These are phyloP conservation scores for Melieria picta DNA, from an alignment of 2,888 invertebrate species.

Conservation along the genomic window DNA sequence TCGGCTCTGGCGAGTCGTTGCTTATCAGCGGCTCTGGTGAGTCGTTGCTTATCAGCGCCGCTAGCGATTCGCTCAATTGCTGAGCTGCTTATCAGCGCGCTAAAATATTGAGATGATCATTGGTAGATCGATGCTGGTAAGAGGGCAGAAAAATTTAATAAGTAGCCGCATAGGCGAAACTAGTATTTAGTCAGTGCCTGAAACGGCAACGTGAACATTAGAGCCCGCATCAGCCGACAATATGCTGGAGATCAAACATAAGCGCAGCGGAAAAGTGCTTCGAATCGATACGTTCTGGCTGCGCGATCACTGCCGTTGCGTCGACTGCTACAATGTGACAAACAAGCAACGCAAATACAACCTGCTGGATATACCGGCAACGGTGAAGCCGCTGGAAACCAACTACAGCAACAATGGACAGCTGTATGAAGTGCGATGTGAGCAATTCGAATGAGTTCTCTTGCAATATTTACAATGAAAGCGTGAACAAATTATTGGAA, in stretches of 20 bases:
- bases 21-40: no score
- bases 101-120: not conserved
- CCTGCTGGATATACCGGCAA: constrained; percentile 69
- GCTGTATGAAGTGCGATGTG: constrained; percentile 68
- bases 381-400: constrained; percentile 63
- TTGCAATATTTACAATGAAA: no score
- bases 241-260: constrained; percentile 51
- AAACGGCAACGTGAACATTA: not conserved
- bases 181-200: not conserved
- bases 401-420: constrained; percentile 55
- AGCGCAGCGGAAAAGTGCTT: constrained; percentile 45
- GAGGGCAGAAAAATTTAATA: not conserved
- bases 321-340: constrained; percentile 70
- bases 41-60: no score
- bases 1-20: no score
- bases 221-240: not conserved
- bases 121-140: not conserved
- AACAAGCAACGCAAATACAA: constrained; percentile 72
- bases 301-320: constrained; percentile 69
- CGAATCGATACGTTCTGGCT: constrained; percentile 59
- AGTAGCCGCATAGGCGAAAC: not conserved
- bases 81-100: not conserved
- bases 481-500: no score
- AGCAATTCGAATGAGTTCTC: constrained; percentile 53
- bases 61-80: no score